Evolutionary conservation across 1,140 invertebrate species (phyloP).

Genomic region (Ganaspis sp.): DNA sequence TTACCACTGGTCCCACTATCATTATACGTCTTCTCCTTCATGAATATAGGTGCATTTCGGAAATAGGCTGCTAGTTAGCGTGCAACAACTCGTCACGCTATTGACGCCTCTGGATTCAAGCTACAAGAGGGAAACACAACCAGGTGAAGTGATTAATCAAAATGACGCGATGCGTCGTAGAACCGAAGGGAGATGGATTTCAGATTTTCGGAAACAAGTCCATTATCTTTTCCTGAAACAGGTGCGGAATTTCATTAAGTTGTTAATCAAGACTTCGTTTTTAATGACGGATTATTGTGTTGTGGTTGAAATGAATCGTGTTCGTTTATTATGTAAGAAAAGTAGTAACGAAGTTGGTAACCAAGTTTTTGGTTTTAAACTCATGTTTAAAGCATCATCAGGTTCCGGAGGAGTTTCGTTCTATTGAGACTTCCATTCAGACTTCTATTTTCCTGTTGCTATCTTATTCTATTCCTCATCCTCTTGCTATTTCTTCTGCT

Average conservation of each 20-base stretch:
- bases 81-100: conserved; percentile 10
- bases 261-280: neutral
- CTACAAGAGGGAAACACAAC: neutral
- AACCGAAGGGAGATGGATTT: conserved; percentile 33
- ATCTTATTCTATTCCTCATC: no score
- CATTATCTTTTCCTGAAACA: neutral
- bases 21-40: conserved; percentile 50
- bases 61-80: conserved; percentile 46
- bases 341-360: no score
- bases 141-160: conserved; percentile 42
- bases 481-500: no score
- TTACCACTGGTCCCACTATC: conserved; percentile 58
- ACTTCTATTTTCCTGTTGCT: no score
- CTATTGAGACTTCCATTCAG: no score
- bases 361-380: no score
- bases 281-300: no score
- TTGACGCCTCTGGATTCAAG: conserved; percentile 25
- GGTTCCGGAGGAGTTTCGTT: no score
- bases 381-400: no score
- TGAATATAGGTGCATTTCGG: conserved; percentile 47
- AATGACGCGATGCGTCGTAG: conserved; percentile 31
- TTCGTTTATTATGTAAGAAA: no score
- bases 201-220: neutral
- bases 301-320: no score
- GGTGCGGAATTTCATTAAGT: neutral